phyloP scores from a whole-genome alignment of 2,797 vertebrate species.

The Paratrypauchen microcephalus region DNA sequence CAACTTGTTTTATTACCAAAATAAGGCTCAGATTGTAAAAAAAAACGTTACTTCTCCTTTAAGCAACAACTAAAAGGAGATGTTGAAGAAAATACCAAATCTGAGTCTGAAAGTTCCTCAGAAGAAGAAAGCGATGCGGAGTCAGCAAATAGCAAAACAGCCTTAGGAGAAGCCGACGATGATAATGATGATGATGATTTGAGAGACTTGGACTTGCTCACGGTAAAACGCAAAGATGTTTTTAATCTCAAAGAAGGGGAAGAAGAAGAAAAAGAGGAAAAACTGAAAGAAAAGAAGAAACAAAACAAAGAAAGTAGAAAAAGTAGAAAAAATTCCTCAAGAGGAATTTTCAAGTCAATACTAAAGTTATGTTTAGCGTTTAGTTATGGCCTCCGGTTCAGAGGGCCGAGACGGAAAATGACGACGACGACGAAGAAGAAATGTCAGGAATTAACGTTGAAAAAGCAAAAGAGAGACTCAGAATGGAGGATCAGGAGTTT shows the following conservation, averaged over 20 bases:
- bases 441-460: slow-evolving; percentile 85
- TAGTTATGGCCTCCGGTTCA: slow-evolving; percentile 92
- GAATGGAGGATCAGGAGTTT: slow-evolving; percentile 85
- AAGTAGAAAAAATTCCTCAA: slow-evolving; percentile 93
- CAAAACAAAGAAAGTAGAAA: slow-evolving; percentile 75
- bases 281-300: slow-evolving; percentile 51
- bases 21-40: too few species aligned
- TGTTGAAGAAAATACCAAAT: slow-evolving; percentile 20
- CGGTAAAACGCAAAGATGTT: slow-evolving; percentile 86
- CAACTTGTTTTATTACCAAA: too few species aligned
- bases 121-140: slow-evolving; percentile 44
- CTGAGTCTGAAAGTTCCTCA: slow-evolving; percentile 49
- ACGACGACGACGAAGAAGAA: slow-evolving; percentile 58
- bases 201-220: slow-evolving; percentile 82
- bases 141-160: slow-evolving; percentile 13
- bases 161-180: slow-evolving; percentile 23
- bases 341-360: slow-evolving; percentile 93
- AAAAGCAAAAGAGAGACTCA: slow-evolving; percentile 86
- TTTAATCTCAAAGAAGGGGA: slow-evolving; percentile 77
- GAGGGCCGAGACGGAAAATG: slow-evolving; percentile 45
- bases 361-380: slow-evolving; percentile 86
- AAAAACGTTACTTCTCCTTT: too few species aligned
- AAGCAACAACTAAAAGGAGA: slow-evolving; percentile 71
- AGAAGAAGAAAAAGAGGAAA: neutral
- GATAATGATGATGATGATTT: slow-evolving; percentile 80